phyloP scores from a whole-genome alignment of 2,888 invertebrate species.

The Linyphia triangularis region DNA sequence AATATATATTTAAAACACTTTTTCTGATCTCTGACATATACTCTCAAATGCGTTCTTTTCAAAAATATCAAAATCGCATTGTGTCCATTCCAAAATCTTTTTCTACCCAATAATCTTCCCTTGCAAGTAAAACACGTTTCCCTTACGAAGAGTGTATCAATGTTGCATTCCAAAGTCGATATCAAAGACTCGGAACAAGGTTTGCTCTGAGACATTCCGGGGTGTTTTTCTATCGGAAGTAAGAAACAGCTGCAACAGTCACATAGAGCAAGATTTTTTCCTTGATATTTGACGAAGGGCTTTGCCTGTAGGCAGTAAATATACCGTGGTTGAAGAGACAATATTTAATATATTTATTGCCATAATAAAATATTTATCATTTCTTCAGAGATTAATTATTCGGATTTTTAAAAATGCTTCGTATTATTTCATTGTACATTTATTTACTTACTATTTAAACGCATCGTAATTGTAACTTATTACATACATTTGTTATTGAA shows the following conservation, averaged over 20 bases:
- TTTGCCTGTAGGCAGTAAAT: neutral
- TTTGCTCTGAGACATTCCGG: neutral
- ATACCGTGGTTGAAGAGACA: neutral
- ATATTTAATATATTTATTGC: too few relatives aligned
- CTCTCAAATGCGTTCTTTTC: too few relatives aligned
- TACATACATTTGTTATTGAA: too few relatives aligned
- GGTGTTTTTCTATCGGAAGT: constrained; percentile 3
- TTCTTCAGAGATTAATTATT: too few relatives aligned
- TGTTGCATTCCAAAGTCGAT: neutral
- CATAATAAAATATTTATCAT: too few relatives aligned
- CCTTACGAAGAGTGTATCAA: neutral
- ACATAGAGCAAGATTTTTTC: neutral
- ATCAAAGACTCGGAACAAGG: neutral
- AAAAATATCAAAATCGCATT: neutral
- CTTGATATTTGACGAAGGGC: neutral
- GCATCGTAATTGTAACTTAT: too few relatives aligned
- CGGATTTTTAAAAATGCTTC: too few relatives aligned
- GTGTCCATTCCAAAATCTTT: neutral
- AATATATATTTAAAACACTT: too few relatives aligned
- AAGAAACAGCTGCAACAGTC: constrained; percentile 23
- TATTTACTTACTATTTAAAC: too few relatives aligned
- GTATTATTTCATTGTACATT: too few relatives aligned
- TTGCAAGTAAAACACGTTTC: neutral
- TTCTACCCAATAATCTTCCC: neutral
- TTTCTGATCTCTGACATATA: too few relatives aligned